Base-by-base conservation (phyloP, 2,797 vertebrate genomes). In the Etheostoma nigrum region DNA sequence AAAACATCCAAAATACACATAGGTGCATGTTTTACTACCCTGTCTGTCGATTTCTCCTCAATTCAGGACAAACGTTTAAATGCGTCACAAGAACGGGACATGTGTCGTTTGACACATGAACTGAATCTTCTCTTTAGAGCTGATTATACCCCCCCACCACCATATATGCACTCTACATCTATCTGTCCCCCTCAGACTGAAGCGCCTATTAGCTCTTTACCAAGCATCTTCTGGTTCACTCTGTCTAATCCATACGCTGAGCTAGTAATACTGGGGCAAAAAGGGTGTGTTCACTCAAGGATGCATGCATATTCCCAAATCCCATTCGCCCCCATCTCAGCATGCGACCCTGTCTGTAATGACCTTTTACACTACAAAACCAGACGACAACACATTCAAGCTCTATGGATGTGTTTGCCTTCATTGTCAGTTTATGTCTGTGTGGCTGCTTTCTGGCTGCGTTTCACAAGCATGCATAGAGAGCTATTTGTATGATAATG, bases 401-500 rank as follows among this genome's bases (percentile, higher is more conserved):
- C 58, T 85, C 66, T 67, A 74, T 71, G 68, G 68, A 76, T 73
- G 57, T 69, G n/a, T 76, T 77, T 57, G 52, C 64, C 73, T 75
- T 49, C 48, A 72, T 73, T 82, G 83, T 88, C 81, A 75, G 71
- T 76, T 80, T 62, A 64, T 87, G 66, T 78, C 49, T 0, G 10
- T n/a, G 23, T 19, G 42, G 6, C 59, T 65, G 61, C 52, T 63
- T 30, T 83, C 71, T 68, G 58, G 48, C 30, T 2, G 45, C 13
- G 1, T 64, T 62, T 67, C 73, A 40, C 64, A 30, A 45, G 54
- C 66, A n/a, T 33, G 40, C 67, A 21, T 4, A 25, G 75, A 71
- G 30, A 79, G 74, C 83, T 83, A 83, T 89, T 90, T 87, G 79
- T 85, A 86, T 88, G 81, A 76, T 86, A 84, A 88, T 82, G 68